phyloP scores from a whole-genome alignment of 2,797 vertebrate genomes.

The Melanotaenia parkinsoni region DNA sequence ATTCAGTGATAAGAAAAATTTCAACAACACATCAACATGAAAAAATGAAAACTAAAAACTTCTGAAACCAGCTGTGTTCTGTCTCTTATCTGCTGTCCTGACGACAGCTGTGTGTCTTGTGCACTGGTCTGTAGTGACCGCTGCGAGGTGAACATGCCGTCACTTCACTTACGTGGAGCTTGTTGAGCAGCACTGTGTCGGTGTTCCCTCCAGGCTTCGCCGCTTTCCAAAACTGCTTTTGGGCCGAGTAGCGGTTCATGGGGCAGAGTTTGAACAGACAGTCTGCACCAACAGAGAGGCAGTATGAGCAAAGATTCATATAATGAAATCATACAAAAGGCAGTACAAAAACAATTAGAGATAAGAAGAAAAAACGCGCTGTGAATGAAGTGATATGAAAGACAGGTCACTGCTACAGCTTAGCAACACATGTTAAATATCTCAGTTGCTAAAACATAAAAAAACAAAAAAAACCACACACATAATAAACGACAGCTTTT shows the following conservation, averaged over 20 bases:
- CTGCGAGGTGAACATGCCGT: constrained; percentile 14
- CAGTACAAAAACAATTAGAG: background rate
- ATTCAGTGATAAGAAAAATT: background rate
- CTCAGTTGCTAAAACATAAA: constrained; percentile 7
- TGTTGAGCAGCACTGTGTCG: constrained; percentile 94
- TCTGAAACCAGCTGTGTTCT: background rate
- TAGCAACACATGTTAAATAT: background rate
- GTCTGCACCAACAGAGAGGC: constrained; percentile 78
- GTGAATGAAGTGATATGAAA: constrained; percentile 16
- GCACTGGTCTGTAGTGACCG: constrained; percentile 5
- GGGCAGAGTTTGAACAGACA: constrained; percentile 98
- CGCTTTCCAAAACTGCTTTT: constrained; percentile 99
- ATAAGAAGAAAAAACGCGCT: background rate
- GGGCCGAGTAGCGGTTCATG: constrained; percentile 99
- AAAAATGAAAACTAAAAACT: background rate
- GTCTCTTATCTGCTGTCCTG: background rate
- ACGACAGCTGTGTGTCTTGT: background rate
- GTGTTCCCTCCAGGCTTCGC: constrained; percentile 97
- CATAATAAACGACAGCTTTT: constrained; percentile 4
- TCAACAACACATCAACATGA: background rate
- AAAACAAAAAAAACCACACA: background rate
- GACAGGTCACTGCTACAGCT: constrained; percentile 26
- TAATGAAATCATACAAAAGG: background rate
- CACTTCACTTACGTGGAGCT: constrained; percentile 90
- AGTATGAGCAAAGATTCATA: background rate